phyloP scores from a whole-genome alignment of 2,113 vertebrate species.

The Megaptera novaeangliae region DNA sequence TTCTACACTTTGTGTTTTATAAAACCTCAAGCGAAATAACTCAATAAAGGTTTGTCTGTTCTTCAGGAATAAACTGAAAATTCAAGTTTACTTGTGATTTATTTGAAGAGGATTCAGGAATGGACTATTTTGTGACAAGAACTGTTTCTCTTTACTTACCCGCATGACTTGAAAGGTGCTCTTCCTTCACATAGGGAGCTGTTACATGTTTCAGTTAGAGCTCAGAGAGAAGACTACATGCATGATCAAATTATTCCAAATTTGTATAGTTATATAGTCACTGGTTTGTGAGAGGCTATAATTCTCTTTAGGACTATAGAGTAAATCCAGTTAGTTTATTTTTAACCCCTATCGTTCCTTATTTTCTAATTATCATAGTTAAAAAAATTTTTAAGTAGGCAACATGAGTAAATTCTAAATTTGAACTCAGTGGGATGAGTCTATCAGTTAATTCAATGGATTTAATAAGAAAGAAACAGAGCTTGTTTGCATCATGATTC shows the following conservation, averaged over 20 bases:
- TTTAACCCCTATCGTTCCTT: background rate
- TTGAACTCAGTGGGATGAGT: constrained; percentile 1
- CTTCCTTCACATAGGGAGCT: background rate
- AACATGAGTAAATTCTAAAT: constrained; percentile 15
- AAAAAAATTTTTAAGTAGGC: background rate
- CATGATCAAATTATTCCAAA: background rate
- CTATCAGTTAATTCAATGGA: background rate
- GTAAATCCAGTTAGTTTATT: background rate
- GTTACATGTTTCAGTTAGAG: background rate
- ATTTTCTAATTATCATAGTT: constrained; percentile 24
- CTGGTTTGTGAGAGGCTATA: background rate
- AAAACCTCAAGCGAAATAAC: constrained; percentile 26
- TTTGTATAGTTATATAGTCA: background rate
- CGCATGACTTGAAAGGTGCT: background rate
- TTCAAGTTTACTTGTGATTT: constrained; percentile 9
- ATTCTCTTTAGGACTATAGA: background rate
- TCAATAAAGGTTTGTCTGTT: background rate
- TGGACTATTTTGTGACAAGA: background rate
- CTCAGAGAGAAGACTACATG: background rate
- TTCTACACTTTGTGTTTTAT: background rate
- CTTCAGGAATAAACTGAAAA: constrained; percentile 10
- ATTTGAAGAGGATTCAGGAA: background rate
- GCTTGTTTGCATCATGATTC: background rate
- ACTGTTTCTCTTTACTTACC: constrained; percentile 21
- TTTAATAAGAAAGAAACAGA: background rate